Percentiles rank a stretch among this genome's conserved stretches.
phyloP scores from a whole-genome alignment of 1,140 invertebrate species.

The Spodoptera litura region DNA sequence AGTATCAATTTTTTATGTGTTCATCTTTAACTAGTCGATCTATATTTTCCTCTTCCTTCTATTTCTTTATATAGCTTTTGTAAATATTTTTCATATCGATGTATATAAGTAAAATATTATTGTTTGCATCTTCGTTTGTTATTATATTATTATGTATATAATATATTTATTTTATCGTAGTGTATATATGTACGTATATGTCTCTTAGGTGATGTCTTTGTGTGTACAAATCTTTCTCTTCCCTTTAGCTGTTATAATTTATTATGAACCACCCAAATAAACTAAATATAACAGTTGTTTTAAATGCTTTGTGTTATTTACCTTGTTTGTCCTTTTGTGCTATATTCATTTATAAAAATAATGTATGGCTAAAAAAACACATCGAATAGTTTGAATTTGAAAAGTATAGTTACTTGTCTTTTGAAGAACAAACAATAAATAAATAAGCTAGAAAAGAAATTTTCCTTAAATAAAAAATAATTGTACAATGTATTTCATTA shows the following conservation, averaged over 20 bases:
- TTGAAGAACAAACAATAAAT: too few species aligned
- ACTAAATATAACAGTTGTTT: constrained; percentile 56
- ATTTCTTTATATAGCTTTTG: constrained; percentile 69
- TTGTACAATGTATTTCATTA: too few species aligned
- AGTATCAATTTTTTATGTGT: constrained; percentile 51
- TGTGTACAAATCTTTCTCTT: constrained; percentile 56
- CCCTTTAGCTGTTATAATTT: constrained; percentile 54
- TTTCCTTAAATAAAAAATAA: too few species aligned
- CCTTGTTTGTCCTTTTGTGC: background rate
- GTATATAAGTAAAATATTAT: constrained; percentile 76
- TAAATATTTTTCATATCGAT: constrained; percentile 79
- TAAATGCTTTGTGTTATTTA: constrained; percentile 13
- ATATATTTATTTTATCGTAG: constrained; percentile 48
- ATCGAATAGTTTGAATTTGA: too few species aligned
- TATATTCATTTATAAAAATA: too few species aligned
- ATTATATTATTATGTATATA: constrained; percentile 13
- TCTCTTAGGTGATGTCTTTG: constrained; percentile 61
- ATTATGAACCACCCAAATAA: constrained; percentile 62
- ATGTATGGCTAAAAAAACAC: too few species aligned
- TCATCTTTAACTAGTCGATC: constrained; percentile 58
- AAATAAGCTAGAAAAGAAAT: too few species aligned
- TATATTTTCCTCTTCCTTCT: constrained; percentile 50
- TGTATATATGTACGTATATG: constrained; percentile 40
- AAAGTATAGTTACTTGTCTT: too few species aligned
- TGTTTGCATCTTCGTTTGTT: constrained; percentile 72